Percentiles rank a stretch among this genome's conserved stretches.
These are phyloP conservation scores for Zosterops japonicus DNA, from an alignment of 2,113 vertebrate species.

Conservation along the genomic window DNA sequence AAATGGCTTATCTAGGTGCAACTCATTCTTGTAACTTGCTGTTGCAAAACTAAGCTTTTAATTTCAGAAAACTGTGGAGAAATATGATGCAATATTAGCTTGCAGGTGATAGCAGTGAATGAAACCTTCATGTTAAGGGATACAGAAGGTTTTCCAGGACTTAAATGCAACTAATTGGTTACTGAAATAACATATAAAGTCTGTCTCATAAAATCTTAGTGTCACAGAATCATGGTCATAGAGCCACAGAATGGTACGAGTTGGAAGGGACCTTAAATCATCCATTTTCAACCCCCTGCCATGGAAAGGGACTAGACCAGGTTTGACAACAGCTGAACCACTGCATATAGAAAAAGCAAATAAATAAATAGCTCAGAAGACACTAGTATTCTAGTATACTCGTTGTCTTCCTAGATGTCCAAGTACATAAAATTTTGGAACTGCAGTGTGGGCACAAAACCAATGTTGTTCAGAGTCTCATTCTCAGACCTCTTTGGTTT, in stretches of 20 bases:
- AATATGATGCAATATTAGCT: background rate
- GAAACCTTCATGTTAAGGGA: background rate
- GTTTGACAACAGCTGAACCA: background rate
- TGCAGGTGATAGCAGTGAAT: background rate
- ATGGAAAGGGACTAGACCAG: background rate
- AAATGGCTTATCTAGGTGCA: background rate
- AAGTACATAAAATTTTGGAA: background rate
- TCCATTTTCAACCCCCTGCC: background rate
- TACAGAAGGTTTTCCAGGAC: background rate
- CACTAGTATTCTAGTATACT: background rate
- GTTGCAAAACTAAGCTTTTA: background rate
- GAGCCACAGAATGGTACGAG: background rate
- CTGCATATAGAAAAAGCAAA: background rate
- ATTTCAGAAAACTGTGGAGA: background rate
- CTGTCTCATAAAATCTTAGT: background rate
- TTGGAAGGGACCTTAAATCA: background rate
- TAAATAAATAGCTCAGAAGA: background rate
- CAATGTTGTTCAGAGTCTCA: background rate
- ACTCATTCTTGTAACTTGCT: background rate
- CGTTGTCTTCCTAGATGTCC: background rate
- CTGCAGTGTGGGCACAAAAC: rapidly evolving
- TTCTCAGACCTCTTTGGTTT: background rate
- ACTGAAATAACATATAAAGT: background rate
- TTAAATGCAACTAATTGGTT: background rate
- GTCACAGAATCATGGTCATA: background rate